Conservation (phyloP, 2,113 vertebrate genomes). For the Pan paniscus region DNA sequence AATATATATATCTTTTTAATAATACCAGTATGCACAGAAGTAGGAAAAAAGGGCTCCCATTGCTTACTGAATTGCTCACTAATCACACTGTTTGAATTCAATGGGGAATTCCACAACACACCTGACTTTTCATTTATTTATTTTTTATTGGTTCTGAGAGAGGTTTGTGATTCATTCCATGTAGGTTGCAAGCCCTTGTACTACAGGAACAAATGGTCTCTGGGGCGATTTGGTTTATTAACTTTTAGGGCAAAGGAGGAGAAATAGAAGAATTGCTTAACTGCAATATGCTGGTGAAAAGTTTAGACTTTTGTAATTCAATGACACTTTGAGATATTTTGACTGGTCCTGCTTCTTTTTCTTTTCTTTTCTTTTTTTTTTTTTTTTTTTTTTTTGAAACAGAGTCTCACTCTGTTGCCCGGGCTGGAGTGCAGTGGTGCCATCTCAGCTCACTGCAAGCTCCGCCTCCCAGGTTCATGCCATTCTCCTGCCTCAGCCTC, state of each 20-base stretch:
- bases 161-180: constrained; percentile 58
- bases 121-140: constrained; percentile 74
- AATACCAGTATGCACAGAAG: background rate
- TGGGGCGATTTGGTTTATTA: constrained; percentile 73
- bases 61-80: constrained; percentile 25
- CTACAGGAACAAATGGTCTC: constrained; percentile 66
- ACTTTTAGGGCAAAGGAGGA: constrained; percentile 65
- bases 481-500: no score
- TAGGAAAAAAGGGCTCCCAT: background rate
- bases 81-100: constrained; percentile 36
- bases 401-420: no score
- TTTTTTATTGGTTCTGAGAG: constrained; percentile 74
- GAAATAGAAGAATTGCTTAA: constrained; percentile 62
- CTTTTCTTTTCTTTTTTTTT: no score
- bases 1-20: constrained; percentile 68
- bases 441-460: no score
- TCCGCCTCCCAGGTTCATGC: no score
- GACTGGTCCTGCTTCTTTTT: background rate
- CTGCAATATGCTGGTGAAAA: constrained; percentile 15
- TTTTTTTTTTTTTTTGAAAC: no score
- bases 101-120: constrained; percentile 58
- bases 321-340: background rate
- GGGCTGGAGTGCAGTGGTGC: no score
- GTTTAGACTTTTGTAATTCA: constrained; percentile 25
- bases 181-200: constrained; percentile 44